Evolutionary conservation across 2,113 vertebrate species (phyloP).

Genomic region (Tachycineta bicolor): DNA sequence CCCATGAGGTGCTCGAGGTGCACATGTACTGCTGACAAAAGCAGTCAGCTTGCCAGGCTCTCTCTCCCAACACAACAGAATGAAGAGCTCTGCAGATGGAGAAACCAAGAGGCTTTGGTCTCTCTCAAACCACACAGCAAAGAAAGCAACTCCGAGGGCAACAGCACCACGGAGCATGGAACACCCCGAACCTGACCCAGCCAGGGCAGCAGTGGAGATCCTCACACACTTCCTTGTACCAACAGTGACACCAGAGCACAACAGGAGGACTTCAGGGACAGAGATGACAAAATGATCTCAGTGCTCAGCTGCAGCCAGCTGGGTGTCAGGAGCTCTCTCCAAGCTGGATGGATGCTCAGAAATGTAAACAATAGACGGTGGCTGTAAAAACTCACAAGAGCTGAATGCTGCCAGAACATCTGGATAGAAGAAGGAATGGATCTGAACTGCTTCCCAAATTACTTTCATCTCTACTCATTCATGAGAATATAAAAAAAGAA

Average conservation of each 20-base stretch:
- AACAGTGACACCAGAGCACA: background rate
- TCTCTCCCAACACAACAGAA: background rate
- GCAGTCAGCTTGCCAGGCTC: background rate
- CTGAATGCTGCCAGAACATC: background rate
- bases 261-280: background rate
- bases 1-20: rapidly evolving
- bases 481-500: background rate
- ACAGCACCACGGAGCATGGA: rapidly evolving
- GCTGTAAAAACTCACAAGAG: background rate
- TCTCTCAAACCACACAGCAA: background rate
- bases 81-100: background rate
- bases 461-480: background rate
- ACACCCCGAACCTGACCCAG: background rate
- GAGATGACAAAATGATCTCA: background rate
- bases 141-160: background rate
- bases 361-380: background rate
- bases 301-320: background rate
- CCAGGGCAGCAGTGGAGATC: background rate
- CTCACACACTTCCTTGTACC: background rate
- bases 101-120: background rate
- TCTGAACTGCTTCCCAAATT: background rate
- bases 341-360: rapidly evolving
- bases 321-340: background rate
- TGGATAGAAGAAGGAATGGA: background rate
- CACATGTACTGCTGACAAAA: background rate